Conservation (phyloP, 1,140 invertebrate genomes). For the Wiebesia pumilae region DNA sequence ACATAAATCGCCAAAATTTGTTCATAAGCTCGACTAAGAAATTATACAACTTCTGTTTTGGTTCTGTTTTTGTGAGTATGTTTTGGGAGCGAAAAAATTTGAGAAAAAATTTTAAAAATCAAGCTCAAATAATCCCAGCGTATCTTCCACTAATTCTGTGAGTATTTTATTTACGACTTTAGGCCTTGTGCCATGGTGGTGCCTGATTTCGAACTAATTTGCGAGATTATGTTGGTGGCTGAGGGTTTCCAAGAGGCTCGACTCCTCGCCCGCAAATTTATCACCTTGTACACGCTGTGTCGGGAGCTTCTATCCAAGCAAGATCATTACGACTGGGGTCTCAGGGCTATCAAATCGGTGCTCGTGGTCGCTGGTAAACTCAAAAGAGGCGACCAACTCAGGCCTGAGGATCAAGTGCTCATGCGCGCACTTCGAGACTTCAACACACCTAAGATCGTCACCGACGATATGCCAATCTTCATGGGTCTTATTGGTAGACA, state of each 20-base stretch:
- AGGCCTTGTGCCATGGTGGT: slow-evolving; percentile 96
- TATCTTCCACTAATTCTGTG: neutral
- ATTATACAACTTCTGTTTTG: too few species aligned
- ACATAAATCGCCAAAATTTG: too few species aligned
- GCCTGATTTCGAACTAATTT: slow-evolving; percentile 94
- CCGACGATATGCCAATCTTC: slow-evolving; percentile 91
- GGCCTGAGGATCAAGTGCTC: slow-evolving; percentile 86
- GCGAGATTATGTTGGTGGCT: slow-evolving; percentile 95
- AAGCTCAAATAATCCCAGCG: neutral
- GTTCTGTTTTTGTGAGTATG: too few species aligned
- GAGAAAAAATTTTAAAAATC: too few species aligned
- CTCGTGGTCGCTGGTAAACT: slow-evolving; percentile 92
- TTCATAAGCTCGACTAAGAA: too few species aligned
- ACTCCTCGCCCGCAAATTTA: slow-evolving; percentile 91
- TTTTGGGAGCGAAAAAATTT: too few species aligned
- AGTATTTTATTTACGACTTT: neutral
- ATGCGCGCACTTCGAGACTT: slow-evolving; percentile 93
- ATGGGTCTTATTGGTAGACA: slow-evolving; percentile 87
- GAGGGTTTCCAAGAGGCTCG: slow-evolving; percentile 93
- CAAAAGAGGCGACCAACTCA: slow-evolving; percentile 80
- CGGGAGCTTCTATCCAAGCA: slow-evolving; percentile 92
- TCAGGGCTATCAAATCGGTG: slow-evolving; percentile 94
- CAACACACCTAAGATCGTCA: slow-evolving; percentile 94
- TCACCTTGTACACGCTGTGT: slow-evolving; percentile 92
- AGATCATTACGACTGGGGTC: slow-evolving; percentile 96